Conservation (phyloP, 2,113 vertebrate genomes). For the Aptenodytes forsteri region DNA sequence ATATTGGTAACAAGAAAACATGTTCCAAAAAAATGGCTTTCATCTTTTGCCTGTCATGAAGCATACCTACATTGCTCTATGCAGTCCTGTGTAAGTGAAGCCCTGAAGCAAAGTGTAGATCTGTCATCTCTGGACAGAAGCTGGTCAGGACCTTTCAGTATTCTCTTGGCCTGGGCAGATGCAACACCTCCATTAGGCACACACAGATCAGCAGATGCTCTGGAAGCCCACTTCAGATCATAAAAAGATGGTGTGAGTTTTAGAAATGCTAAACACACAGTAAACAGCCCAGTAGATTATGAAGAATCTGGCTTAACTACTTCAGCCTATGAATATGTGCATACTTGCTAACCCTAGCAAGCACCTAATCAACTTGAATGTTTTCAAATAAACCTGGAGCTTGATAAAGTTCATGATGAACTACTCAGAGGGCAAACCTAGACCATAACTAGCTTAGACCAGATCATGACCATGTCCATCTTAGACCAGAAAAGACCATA, state of each 20-base stretch:
- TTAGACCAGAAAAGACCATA: neutral
- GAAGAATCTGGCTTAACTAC: neutral
- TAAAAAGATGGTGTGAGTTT: neutral
- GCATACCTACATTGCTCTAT: neutral
- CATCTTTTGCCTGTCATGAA: neutral
- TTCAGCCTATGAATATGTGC: neutral
- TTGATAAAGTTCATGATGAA: neutral
- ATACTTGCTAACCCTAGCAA: neutral
- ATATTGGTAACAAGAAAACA: neutral
- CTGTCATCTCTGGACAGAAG: neutral
- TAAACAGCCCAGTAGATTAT: neutral
- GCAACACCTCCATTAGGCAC: neutral
- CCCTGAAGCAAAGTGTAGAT: neutral
- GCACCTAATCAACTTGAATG: neutral
- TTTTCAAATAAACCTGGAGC: neutral
- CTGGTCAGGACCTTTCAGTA: neutral
- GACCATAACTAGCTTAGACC: neutral
- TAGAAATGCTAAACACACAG: neutral
- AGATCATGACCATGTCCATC: neutral
- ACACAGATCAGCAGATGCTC: fast-evolving
- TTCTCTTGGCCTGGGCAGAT: neutral
- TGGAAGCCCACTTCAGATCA: neutral
- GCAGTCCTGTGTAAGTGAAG: neutral
- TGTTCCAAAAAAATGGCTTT: neutral
- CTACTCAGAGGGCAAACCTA: neutral